Evolutionary conservation across 2,113 vertebrate genomes (phyloP), one percentile per base, ranked within the genome.

Genomic region (Periophthalmodon schlosseri): DNA sequence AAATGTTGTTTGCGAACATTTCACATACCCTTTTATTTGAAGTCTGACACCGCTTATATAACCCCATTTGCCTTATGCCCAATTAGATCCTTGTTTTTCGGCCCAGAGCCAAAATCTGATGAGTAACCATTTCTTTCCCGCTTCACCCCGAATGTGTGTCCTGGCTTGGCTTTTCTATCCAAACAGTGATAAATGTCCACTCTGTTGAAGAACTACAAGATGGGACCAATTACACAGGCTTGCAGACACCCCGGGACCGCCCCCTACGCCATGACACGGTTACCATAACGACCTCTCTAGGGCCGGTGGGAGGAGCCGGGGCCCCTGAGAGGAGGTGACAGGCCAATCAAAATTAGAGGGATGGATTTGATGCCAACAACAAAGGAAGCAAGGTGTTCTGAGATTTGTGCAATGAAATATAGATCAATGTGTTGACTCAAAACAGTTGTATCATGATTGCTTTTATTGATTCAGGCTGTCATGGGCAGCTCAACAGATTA

Each of bases 231-330:
- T 88, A 90, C 72, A 89, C 72, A 81, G 79, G 33, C 61, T 69
- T 23, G 49, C 72, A 83, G 84, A 76, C 78, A 20, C 73, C 8
- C 72, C 20, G 71, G 74, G 82, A 79, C 82, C 72, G 58, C 69
- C 79, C 75, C 75, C 77, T 58, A 72, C 78, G 83, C 77, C 69
- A 64, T 80, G 44, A 68, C 58, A 57, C 16, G 39, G 81, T 83
- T 81, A 80, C 78, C 61, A 36, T 90, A 91, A 90, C 80, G 78
- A 89, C 81, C 80, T 90, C 84, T 90, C 86, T 70, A 56, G 87
- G 79, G 84, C 81, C 24, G 2, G 18, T 23, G 74, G 79, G 78
- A 78, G 61, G 57, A 52, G 74, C 64, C 44, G 44, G 65, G 70
- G n/a, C 20, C 70, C 76, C 5, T 23, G 46, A 77, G 54, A 68